Evolutionary conservation across 1,140 invertebrate genomes (phyloP), one percentile per base, ranked within the genome.

Genomic region (Drosophila tropicalis): DNA sequence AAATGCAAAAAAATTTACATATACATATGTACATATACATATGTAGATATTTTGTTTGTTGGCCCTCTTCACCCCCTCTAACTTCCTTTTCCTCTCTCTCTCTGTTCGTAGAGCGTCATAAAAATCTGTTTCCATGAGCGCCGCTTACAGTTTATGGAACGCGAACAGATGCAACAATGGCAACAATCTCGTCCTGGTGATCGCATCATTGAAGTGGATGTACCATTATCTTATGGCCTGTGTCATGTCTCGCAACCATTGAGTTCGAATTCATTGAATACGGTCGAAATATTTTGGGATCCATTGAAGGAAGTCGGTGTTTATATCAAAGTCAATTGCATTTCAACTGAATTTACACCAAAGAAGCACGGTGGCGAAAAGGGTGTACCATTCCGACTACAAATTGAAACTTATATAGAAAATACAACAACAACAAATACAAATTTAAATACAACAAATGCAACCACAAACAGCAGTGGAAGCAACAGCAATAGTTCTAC

Each of bases 321-420:
- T 69, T 98, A 98, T 86, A 96, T 98, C 70, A 97, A 97, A 94
- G 96, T 99, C 2, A 98, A 99, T 92, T 99, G 98, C 91, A 99
- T 99, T 69, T 98, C 97, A 71, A 99, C 98, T 3, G 98, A 99
- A 93, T 99, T 99, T 91, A 99, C 98, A 1, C 97, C 98, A 0
- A 99, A 99, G 91, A 99, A 99, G 92, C 98, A 99, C 93, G 98
- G 98, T 29, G 98, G 98, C 3, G 98, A 99, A 92, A 99, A 99
- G 92, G 98, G 98, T 5, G 98, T 99, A 10, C 98, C 98, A 29
- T 99, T 99, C 93, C 94, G 98, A 19, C 96, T 99, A 71, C 97
- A 99, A 93, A 96, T 99, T 61, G 97, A 98, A 93, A 98, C 97
- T 0, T 96, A 95, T 92, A 93, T 96, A 58, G 93, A 92, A 62